Conservation (phyloP, 2,888 invertebrate species). For the Hymenopus coronatus region DNA sequence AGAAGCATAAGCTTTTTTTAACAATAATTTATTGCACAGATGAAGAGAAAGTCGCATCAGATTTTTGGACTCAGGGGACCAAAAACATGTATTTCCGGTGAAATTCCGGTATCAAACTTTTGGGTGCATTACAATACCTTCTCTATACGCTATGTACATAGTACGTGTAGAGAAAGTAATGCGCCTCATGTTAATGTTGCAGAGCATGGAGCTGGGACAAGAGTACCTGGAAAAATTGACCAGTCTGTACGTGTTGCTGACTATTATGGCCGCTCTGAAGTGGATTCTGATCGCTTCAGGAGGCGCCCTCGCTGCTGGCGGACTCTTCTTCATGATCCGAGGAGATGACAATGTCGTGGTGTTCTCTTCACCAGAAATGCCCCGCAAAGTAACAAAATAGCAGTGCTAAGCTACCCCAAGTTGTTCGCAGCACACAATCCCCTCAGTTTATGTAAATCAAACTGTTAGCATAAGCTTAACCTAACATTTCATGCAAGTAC, state of each 20-base stretch:
- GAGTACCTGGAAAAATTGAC: conserved; percentile 65
- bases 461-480: not conserved
- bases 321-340: conserved; percentile 2
- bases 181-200: conserved; percentile 35
- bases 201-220: conserved; percentile 64
- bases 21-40: no score
- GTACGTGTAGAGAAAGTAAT: not conserved
- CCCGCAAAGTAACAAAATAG: not conserved
- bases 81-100: no score
- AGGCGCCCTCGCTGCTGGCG: conserved; percentile 43
- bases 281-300: conserved; percentile 59
- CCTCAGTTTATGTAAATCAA: not conserved
- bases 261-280: conserved; percentile 55
- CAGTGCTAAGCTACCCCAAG: no score
- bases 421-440: not conserved
- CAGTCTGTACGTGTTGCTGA: conserved; percentile 54
- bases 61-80: no score
- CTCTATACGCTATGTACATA: no score
- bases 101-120: no score
- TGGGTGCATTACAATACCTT: no score
- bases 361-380: not conserved
- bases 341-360: not conserved
- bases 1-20: no score
- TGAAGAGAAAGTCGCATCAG: no score
- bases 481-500: not conserved